Conservation (phyloP, 2,888 invertebrate species). For the Steromphala cineraria region DNA sequence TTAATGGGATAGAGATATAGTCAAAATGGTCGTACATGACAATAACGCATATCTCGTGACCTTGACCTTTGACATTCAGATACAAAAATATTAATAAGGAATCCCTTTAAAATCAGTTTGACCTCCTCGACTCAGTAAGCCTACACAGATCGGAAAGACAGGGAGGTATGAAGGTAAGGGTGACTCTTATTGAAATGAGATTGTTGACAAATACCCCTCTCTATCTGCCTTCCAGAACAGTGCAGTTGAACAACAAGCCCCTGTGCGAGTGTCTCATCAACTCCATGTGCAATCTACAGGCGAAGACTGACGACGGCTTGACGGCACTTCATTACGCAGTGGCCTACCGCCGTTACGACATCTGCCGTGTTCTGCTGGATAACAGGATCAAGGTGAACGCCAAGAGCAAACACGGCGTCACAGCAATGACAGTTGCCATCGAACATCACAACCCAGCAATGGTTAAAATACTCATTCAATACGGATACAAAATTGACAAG, state of each 20-base stretch:
- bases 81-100: no score
- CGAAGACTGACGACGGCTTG: constrained; percentile 62
- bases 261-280: constrained; percentile 66
- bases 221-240: constrained; percentile 54
- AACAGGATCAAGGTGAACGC: constrained; percentile 60
- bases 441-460: constrained; percentile 66
- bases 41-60: no score
- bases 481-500: constrained; percentile 67
- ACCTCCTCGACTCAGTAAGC: not conserved
- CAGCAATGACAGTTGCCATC: constrained; percentile 70
- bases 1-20: no score
- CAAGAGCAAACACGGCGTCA: constrained; percentile 62
- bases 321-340: constrained; percentile 70
- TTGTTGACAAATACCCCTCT: no score
- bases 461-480: constrained; percentile 61
- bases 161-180: not conserved
- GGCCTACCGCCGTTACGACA: constrained; percentile 63
- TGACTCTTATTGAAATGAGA: not conserved
- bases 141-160: no score
- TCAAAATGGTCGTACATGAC: no score
- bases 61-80: no score
- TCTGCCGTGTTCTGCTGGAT: constrained; percentile 61
- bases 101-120: no score
- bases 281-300: constrained; percentile 65
- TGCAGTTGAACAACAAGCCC: constrained; percentile 64